Evolutionary conservation across 1,140 invertebrate species (phyloP).

Genomic region (Bacillus rossius): DNA sequence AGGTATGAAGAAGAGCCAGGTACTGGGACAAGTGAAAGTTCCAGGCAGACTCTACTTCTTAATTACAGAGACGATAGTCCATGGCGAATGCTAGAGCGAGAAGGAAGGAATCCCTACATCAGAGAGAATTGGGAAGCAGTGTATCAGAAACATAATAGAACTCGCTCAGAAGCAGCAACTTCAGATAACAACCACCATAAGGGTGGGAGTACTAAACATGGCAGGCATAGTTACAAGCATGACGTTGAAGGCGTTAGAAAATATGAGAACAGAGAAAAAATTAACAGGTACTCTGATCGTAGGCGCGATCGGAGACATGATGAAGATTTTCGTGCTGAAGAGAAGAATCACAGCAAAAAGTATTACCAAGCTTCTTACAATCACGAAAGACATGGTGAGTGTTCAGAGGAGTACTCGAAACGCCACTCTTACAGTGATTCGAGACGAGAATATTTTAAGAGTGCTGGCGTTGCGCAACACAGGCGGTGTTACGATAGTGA

Average conservation of each 20-base stretch:
- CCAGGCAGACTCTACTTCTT: not conserved
- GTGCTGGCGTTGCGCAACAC: no score
- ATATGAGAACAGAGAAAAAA: not conserved
- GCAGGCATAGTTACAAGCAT: not conserved
- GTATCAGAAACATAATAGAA: not conserved
- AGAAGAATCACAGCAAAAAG: not conserved
- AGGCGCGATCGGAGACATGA: not conserved
- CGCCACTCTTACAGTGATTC: no score
- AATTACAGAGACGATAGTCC: not conserved
- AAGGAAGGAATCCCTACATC: not conserved
- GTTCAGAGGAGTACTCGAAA: no score
- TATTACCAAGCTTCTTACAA: not conserved
- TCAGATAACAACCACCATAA: not conserved
- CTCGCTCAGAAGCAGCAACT: not conserved
- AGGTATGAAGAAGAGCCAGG: not conserved
- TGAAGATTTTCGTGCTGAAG: not conserved
- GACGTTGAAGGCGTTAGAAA: not conserved
- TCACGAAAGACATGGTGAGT: not conserved
- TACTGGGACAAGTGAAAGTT: not conserved
- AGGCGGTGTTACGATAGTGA: no score
- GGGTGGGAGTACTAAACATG: not conserved
- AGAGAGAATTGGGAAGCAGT: not conserved
- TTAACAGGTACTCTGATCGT: not conserved
- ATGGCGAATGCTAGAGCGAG: not conserved
- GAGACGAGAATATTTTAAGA: no score